Evolutionary conservation across 2,797 vertebrate species (phyloP).

Genomic region (Microhierax caerulescens): DNA sequence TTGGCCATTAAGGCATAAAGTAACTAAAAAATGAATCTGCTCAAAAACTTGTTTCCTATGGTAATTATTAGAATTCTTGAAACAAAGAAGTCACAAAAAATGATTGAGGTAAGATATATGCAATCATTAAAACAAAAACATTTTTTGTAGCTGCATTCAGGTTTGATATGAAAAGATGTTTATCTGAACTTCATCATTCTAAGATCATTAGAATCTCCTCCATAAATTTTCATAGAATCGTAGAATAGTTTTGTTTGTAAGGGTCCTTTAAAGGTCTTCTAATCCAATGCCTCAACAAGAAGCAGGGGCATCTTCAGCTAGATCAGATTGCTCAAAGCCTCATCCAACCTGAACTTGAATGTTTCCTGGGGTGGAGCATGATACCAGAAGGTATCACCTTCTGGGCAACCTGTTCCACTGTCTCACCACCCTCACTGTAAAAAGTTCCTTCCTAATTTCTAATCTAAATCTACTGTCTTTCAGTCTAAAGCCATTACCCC

Average conservation of each 20-base stretch:
- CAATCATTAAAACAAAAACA: background rate
- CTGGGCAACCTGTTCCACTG: background rate
- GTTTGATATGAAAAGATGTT: background rate
- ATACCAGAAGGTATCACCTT: too few species aligned
- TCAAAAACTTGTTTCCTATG: background rate
- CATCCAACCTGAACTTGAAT: background rate
- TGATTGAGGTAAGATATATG: background rate
- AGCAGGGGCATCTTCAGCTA: background rate
- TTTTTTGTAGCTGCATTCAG: background rate
- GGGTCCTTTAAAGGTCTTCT: background rate
- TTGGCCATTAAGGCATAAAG: background rate
- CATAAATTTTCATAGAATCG: background rate
- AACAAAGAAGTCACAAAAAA: background rate
- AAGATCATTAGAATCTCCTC: background rate
- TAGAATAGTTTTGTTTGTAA: background rate
- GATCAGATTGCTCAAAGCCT: background rate
- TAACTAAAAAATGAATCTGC: background rate
- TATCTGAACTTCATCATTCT: background rate
- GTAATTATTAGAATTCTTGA: background rate
- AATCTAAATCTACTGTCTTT: background rate
- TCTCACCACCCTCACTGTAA: background rate
- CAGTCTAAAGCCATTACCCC: too few species aligned
- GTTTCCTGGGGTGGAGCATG: background rate
- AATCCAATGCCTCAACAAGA: rapidly evolving
- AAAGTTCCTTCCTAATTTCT: background rate